Conservation (phyloP, 2,888 invertebrate species). For the Electrophaes corylata region DNA sequence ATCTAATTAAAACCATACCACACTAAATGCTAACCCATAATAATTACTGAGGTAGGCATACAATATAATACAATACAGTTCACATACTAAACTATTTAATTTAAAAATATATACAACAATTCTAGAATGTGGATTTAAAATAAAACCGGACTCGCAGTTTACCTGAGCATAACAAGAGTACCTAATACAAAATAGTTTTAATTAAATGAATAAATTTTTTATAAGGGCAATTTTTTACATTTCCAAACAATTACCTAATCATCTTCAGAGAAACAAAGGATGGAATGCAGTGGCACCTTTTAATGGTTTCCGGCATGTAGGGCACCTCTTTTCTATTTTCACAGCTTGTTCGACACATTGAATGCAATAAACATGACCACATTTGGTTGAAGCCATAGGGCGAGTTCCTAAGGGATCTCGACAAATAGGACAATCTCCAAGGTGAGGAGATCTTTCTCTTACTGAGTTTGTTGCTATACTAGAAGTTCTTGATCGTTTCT, state of each 20-base stretch:
- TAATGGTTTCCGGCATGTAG: slow-evolving; percentile 58
- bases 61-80: too few relatives aligned
- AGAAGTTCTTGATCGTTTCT: slow-evolving; percentile 6
- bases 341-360: slow-evolving; percentile 54
- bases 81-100: too few relatives aligned
- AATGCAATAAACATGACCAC: slow-evolving; percentile 69
- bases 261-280: slow-evolving; percentile 48
- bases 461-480: background rate
- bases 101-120: too few relatives aligned
- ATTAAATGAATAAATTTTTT: too few relatives aligned
- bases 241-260: too few relatives aligned
- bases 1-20: background rate
- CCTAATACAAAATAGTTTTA: too few relatives aligned
- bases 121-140: too few relatives aligned
- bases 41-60: background rate
- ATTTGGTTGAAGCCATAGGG: slow-evolving; percentile 64
- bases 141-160: too few relatives aligned
- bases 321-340: slow-evolving; percentile 54
- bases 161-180: too few relatives aligned
- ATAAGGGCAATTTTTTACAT: too few relatives aligned
- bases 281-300: slow-evolving; percentile 56
- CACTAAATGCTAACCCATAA: background rate
- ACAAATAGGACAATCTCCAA: slow-evolving; percentile 67
- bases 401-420: slow-evolving; percentile 59
- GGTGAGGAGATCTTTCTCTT: slow-evolving; percentile 25